Percentiles rank a stretch among this genome's conserved stretches.
Evolutionary conservation across 2,113 vertebrate species (phyloP).

Genomic region (Loxodonta africana): DNA sequence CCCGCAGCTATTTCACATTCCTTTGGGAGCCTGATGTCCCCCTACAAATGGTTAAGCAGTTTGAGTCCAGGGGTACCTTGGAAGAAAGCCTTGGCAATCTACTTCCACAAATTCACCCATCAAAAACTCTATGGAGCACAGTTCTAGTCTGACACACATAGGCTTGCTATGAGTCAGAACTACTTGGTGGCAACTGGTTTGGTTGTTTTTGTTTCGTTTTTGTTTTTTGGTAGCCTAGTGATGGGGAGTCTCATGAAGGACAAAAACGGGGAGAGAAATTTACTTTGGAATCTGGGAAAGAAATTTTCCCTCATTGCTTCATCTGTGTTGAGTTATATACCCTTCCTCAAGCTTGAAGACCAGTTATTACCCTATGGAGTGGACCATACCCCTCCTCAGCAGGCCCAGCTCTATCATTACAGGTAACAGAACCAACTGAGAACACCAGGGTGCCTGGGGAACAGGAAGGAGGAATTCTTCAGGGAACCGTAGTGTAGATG

Average conservation of each 20-base stretch:
- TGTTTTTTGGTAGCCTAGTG: background rate
- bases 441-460: background rate
- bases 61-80: background rate
- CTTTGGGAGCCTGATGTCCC: background rate
- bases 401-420: accelerated
- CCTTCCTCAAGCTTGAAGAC: background rate
- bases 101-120: too few species aligned
- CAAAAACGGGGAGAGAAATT: background rate
- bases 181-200: background rate
- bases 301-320: background rate
- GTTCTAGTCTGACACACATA: background rate
- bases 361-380: background rate
- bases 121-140: too few species aligned
- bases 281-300: background rate
- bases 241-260: background rate
- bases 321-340: accelerated
- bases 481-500: background rate
- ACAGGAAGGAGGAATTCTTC: background rate
- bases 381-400: accelerated
- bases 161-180: background rate
- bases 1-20: background rate
- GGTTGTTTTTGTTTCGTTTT: too few species aligned
- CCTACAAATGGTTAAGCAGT: background rate
- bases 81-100: background rate
- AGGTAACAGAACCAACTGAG: background rate